A percentile compares a stretch with the other conserved stretches of the same genome.
phyloP scores from a whole-genome alignment of 1,140 invertebrate species.

The Drosophila orosa region DNA sequence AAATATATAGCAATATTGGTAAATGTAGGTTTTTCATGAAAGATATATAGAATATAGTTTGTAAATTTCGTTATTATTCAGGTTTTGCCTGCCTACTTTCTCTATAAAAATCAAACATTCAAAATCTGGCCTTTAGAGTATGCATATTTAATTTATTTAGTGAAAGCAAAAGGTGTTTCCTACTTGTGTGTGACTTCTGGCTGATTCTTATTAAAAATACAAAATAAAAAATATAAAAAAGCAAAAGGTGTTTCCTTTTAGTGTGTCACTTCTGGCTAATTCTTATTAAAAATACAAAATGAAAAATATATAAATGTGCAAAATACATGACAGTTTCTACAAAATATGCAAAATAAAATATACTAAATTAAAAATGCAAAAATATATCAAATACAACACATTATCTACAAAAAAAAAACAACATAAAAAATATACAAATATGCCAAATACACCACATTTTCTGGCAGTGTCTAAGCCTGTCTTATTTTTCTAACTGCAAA shows the following conservation, averaged over 20 bases:
- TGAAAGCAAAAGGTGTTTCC: neutral
- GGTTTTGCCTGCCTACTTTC: conserved; percentile 3
- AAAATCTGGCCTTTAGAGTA: neutral
- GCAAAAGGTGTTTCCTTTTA: neutral
- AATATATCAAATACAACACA: too few relatives aligned
- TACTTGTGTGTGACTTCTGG: neutral
- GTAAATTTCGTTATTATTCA: neutral
- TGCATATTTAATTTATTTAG: neutral
- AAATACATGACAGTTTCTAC: too few relatives aligned
- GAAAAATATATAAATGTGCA: neutral
- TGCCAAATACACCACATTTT: neutral
- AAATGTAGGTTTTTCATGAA: neutral
- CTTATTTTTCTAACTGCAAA: conserved; percentile 21
- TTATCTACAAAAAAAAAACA: too few relatives aligned
- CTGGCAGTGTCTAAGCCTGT: neutral
- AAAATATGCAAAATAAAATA: neutral
- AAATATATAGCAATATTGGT: neutral
- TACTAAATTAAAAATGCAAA: neutral
- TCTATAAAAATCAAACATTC: neutral
- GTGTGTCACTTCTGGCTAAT: neutral
- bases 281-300: neutral
- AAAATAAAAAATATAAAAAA: neutral
- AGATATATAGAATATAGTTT: neutral
- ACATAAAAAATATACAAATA: neutral
- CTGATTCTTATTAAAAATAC: neutral